Percentiles rank a stretch among this genome's conserved stretches.
Conservation (phyloP, 1,140 invertebrate species). For the Eciton burchellii region DNA sequence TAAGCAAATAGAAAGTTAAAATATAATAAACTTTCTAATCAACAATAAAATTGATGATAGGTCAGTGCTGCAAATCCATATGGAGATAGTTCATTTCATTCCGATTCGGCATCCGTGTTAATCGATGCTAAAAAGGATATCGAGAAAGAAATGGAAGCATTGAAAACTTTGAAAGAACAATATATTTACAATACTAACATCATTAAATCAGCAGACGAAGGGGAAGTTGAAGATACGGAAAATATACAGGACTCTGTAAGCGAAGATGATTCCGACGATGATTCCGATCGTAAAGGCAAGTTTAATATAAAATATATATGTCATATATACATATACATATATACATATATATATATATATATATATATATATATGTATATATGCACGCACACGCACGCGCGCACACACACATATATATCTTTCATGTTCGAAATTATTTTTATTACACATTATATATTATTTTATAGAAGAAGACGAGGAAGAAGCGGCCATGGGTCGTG, state of each 20-base stretch:
- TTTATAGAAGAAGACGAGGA: constrained; percentile 84
- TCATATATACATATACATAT: neutral
- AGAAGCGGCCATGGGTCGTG: constrained; percentile 86
- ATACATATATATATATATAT: too few species aligned
- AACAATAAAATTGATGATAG: constrained; percentile 28
- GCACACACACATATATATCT: too few species aligned
- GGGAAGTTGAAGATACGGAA: constrained; percentile 81
- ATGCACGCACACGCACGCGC: too few species aligned
- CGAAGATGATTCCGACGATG: constrained; percentile 88
- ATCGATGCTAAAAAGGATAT: constrained; percentile 90
- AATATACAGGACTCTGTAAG: constrained; percentile 87
- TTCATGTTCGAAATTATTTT: neutral
- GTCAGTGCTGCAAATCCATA: constrained; percentile 79
- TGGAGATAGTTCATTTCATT: constrained; percentile 78
- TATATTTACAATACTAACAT: constrained; percentile 70
- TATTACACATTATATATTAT: neutral
- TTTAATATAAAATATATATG: neutral
- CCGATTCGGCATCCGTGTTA: constrained; percentile 85
- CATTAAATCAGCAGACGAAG: constrained; percentile 81
- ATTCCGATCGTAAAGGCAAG: constrained; percentile 85
- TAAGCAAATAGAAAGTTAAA: neutral
- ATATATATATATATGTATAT: too few species aligned
- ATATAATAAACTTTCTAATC: neutral
- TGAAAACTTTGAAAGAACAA: constrained; percentile 82
- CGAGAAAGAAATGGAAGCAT: constrained; percentile 86